These are phyloP conservation scores for Centropus unirufus DNA, from an alignment of 2,113 vertebrate species.

Conservation along the genomic window DNA sequence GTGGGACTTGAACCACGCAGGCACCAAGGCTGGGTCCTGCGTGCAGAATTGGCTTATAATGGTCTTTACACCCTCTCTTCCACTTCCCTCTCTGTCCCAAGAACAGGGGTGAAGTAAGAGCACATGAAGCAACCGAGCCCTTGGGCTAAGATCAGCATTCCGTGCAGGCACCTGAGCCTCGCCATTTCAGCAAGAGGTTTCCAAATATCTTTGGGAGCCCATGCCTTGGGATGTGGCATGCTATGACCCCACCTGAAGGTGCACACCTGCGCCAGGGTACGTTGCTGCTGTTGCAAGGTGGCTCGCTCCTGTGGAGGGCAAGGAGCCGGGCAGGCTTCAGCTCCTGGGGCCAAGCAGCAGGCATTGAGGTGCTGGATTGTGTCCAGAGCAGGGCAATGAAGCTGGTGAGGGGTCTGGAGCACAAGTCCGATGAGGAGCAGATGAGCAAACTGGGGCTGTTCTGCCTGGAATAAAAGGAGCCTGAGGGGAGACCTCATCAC, in stretches of 20 bases:
- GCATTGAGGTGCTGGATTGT: neutral
- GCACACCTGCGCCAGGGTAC: rapidly evolving
- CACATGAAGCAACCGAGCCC: neutral
- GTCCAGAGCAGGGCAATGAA: no score
- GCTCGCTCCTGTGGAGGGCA: rapidly evolving
- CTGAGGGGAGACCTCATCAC: no score
- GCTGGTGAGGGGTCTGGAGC: no score
- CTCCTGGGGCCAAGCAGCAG: neutral
- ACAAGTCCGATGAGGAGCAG: no score
- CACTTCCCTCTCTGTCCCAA: neutral
- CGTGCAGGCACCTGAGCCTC: neutral
- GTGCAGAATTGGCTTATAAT: neutral
- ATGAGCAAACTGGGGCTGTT: no score
- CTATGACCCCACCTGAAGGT: neutral
- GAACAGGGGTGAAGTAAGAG: neutral
- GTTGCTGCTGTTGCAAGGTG: rapidly evolving
- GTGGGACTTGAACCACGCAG: neutral
- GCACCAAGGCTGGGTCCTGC: neutral
- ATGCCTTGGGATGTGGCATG: neutral
- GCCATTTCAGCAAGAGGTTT: neutral
- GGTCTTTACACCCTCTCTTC: neutral
- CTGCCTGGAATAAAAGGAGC: no score
- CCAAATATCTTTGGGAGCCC: neutral
- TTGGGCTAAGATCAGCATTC: neutral
- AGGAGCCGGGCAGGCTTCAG: neutral